Evolutionary conservation across 2,888 invertebrate genomes (phyloP).

Genomic region (Conistra vaccinii): DNA sequence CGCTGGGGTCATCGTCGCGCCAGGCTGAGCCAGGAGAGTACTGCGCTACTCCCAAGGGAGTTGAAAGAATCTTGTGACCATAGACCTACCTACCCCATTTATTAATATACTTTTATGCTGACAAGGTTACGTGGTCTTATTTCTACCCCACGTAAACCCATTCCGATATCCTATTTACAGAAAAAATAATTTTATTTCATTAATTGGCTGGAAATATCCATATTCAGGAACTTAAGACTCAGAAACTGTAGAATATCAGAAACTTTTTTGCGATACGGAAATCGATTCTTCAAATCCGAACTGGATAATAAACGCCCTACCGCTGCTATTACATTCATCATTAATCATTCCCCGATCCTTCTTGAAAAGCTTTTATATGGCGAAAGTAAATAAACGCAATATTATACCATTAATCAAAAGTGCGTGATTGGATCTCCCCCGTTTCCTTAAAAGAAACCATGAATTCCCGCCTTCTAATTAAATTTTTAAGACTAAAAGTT

Average conservation of each 20-base stretch:
- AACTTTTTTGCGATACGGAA: background rate
- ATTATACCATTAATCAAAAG: slow-evolving; percentile 8
- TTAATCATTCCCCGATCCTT: slow-evolving; percentile 1
- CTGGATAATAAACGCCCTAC: background rate
- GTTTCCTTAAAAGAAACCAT: background rate
- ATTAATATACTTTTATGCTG: too few relatives aligned
- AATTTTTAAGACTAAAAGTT: background rate
- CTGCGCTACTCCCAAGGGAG: too few relatives aligned
- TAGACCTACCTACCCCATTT: too few relatives aligned
- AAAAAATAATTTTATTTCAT: too few relatives aligned
- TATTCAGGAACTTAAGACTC: background rate
- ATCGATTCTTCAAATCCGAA: background rate
- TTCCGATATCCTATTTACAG: too few relatives aligned
- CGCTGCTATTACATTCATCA: slow-evolving; percentile 1
- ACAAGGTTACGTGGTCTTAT: too few relatives aligned
- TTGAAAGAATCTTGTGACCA: too few relatives aligned
- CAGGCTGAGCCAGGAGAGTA: too few relatives aligned
- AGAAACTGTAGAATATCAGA: background rate
- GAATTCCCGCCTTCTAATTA: background rate
- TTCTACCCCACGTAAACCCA: too few relatives aligned
- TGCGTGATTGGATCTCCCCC: background rate
- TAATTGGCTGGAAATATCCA: background rate
- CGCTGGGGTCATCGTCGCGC: too few relatives aligned
- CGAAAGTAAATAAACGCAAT: slow-evolving; percentile 3
- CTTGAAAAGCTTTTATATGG: slow-evolving; percentile 1